Percentiles rank a stretch among this genome's conserved stretches.
Conservation (phyloP, 1,140 invertebrate genomes). For the Phymorhynchus buccinoides region DNA sequence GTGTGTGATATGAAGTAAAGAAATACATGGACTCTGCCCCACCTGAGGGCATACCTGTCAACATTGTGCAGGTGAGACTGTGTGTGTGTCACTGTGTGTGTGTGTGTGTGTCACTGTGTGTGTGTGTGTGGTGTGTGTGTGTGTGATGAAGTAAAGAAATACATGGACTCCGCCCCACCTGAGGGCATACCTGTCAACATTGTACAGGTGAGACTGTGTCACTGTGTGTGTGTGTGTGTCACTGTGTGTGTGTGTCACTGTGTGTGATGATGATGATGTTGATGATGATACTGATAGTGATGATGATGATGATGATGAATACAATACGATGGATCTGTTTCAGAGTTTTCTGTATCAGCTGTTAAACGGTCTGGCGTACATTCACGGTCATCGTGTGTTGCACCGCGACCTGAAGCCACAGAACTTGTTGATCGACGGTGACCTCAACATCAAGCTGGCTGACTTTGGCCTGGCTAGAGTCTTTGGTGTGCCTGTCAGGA, state of each 20-base stretch:
- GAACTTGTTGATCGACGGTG: constrained; percentile 83
- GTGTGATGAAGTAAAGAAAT: too few relatives aligned
- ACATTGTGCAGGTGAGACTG: too few relatives aligned
- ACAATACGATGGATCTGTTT: not conserved
- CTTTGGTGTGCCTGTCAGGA: constrained; percentile 91
- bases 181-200: constrained; percentile 62
- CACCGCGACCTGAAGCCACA: constrained; percentile 99
- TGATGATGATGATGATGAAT: not conserved
- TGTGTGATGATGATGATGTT: not conserved
- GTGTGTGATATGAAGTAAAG: too few relatives aligned
- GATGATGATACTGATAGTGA: too few relatives aligned
- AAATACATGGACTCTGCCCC: too few relatives aligned
- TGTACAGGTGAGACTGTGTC: constrained; percentile 61
- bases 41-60: too few relatives aligned
- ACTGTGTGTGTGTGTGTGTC: not conserved
- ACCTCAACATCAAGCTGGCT: constrained; percentile 85
- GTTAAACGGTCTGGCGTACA: constrained; percentile 93
- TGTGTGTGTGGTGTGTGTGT: too few relatives aligned
- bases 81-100: too few relatives aligned
- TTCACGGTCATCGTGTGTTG: constrained; percentile 92
- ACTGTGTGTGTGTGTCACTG: not conserved
- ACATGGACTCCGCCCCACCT: constrained; percentile 85
- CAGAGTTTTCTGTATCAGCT: constrained; percentile 87
- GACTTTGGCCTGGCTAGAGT: constrained; percentile 98
- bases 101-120: too few relatives aligned